Base-by-base conservation (phyloP, 2,113 vertebrate species). In the Tachysurus fulvidraco region DNA sequence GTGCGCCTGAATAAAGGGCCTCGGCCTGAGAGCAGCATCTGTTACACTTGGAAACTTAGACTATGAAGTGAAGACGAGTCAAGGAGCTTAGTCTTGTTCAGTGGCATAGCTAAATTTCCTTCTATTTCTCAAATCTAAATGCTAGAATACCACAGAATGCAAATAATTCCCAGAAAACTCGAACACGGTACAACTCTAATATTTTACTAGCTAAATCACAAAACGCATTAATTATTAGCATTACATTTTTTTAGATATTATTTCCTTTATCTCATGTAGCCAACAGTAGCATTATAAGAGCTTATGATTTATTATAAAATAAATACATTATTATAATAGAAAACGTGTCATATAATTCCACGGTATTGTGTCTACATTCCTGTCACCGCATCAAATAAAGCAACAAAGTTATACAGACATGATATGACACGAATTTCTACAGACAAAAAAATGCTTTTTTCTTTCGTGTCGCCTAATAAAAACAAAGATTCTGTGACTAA, bases 41-140 rank as follows among this genome's bases (percentile, higher is more conserved):
- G 98, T 99, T 99, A 98, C 98, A 99, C 97, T 98, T 96, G 96
- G 97, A 97, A 98, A 98, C 96, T 97, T 97, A 98, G 97, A 98
- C 96, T 96, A 97, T 98, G 96, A 96, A 96, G 96, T 95, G 94
- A 94, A 92, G 93, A 94, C 85, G 88, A 95, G 94, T 94, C 94
- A 94, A 95, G 95, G 94, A 91, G 92, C 87, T 91, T 92, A 88
- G 89, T 89, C 89, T 91, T 89, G 80, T 85, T 92, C 95, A 94
- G 94, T 96, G 95, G 92, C 89, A 69, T 80, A 57, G 46, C 19
- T 52, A 44, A 23, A 60, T 81, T 87, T 85, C 80, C 21, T 78
- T 82, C 46, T 74, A 55, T 69, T 74, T 83, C 54, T 60, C 80
- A 86, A 67, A 83, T 80, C 17, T 86, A 82, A 25, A 28, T 46